Percentiles rank a stretch among this genome's conserved stretches.
These are phyloP conservation scores for Centropus bengalensis DNA, from an alignment of 2,113 vertebrate genomes.

Conservation along the genomic window DNA sequence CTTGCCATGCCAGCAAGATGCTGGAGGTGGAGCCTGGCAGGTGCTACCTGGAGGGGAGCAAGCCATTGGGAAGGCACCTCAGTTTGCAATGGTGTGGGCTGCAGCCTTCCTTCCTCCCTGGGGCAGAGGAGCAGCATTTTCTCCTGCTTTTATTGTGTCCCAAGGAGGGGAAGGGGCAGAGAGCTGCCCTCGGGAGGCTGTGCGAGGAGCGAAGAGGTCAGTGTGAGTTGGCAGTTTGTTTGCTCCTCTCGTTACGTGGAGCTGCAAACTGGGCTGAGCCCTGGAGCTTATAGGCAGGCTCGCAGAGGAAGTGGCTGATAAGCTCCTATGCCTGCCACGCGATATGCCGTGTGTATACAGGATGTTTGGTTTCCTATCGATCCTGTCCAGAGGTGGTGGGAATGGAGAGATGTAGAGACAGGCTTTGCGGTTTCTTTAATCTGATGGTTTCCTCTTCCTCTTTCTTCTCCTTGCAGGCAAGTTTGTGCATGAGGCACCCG, in stretches of 20 bases:
- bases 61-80: not conserved
- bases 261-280: not conserved
- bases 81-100: not conserved
- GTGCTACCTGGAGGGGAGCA: not conserved
- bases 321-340: accelerated
- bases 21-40: not conserved
- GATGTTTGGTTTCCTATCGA: slow-evolving; percentile 25
- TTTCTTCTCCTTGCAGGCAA: not conserved
- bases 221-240: slow-evolving; percentile 34
- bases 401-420: not conserved
- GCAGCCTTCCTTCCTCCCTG: not conserved
- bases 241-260: not conserved
- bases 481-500: not conserved
- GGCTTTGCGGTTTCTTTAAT: slow-evolving; percentile 12
- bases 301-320: not conserved
- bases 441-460: not conserved
- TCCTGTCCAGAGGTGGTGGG: accelerated
- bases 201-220: accelerated
- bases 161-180: not conserved
- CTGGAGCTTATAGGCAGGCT: not conserved
- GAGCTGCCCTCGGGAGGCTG: accelerated
- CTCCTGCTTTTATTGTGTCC: not conserved
- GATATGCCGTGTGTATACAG: not conserved
- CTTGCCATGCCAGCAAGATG: not conserved
- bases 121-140: not conserved